Evolutionary conservation across 2,888 invertebrate genomes (phyloP).

Genomic region (Toxonevra muliebris): DNA sequence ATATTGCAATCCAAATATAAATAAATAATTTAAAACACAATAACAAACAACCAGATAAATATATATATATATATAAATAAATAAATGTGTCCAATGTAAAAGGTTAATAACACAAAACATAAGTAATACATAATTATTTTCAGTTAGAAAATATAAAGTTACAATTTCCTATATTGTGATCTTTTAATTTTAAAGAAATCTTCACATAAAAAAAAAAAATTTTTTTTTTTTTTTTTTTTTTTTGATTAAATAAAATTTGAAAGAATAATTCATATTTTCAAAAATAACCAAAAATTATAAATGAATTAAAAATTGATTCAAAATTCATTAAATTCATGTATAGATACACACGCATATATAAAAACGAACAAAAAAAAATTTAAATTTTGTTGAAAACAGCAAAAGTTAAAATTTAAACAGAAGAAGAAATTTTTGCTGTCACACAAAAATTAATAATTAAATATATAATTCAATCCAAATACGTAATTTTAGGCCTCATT

Average conservation of each 20-base stretch:
- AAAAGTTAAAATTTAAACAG: slow-evolving; percentile 1
- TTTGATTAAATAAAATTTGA: background rate
- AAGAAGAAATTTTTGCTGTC: slow-evolving; percentile 19
- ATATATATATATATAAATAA: background rate
- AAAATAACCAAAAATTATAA: no score
- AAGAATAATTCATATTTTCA: slow-evolving; percentile 24
- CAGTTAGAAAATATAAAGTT: no score
- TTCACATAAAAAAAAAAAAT: background rate
- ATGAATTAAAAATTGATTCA: background rate
- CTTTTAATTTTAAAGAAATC: no score
- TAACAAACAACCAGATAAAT: background rate
- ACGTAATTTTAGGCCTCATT: slow-evolving; percentile 65
- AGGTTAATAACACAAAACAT: no score
- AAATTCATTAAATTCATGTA: slow-evolving; percentile 14
- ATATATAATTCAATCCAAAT: slow-evolving; percentile 43
- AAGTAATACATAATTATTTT: no score
- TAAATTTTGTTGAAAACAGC: background rate
- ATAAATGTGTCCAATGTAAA: background rate
- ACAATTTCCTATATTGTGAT: no score
- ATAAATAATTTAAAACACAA: slow-evolving; percentile 7
- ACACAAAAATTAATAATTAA: slow-evolving; percentile 41
- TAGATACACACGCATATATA: slow-evolving; percentile 26
- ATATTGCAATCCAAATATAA: slow-evolving; percentile 6
- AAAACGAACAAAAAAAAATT: slow-evolving; percentile 19
- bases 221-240: slow-evolving; percentile 11